Base-by-base conservation (phyloP, 2,113 vertebrate species). In the Zosterops lateralis region DNA sequence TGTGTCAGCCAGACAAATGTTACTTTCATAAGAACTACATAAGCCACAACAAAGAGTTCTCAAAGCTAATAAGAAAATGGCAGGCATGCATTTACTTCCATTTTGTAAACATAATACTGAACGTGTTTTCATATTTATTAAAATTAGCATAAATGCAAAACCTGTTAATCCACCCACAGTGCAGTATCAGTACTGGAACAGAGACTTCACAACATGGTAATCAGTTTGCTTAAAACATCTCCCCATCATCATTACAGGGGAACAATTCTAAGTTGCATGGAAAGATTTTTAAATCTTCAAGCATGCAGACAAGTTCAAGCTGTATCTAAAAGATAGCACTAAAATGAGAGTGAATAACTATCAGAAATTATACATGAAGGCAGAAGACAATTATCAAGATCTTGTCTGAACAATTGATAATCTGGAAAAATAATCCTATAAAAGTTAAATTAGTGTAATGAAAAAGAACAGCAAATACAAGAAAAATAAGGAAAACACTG, bases 111-210 rank as follows among this genome's bases (percentile, higher is more conserved):
- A 17, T 72, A 90, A 80, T 74, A 77, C 36, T 36, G 29, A 90
- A 81, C 28, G 28, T 68, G 61, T 68, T 90, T 56, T 71, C 64
- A 50, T 72, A 64, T 74, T 86, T 77, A 80, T 89, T 92, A 82
- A 91, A 79, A 84, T 94, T 29, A 88, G 32, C 53, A 83, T 44
- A 76, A 92, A 92, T 70, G 64, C 31, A 93, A 91, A 95, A 89
- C 84, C 58, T 96, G 87, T 93, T 95, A 87, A 91, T 85, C 77
- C 62, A 91, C 73, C 45, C 51, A 76, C 42, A 87, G 25, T 26
- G 34, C 20, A 72, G 1, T 34, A 73, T 22, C 32, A 58, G 54
- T 47, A 18, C 62, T 91, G 24, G 29, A 87, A 89, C 40, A 93
- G n/a, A 65, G 50, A 87, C 67, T 85, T 29, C 51, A 74, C 20